Percentiles rank a stretch among this genome's conserved stretches.
Evolutionary conservation across 2,113 vertebrate species (phyloP).

Genomic region (Alethe castanea): DNA sequence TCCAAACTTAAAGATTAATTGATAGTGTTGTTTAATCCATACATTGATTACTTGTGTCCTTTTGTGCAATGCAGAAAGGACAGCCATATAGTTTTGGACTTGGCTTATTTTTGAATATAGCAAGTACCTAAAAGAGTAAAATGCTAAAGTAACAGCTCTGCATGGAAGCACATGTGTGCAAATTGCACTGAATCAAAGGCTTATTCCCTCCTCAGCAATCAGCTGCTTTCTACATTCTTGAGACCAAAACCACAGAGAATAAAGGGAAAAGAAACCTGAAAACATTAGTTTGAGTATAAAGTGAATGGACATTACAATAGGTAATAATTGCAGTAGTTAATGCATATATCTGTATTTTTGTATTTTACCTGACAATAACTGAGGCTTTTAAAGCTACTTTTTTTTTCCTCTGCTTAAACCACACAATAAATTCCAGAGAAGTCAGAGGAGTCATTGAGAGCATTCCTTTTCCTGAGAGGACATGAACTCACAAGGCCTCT

Average conservation of each 20-base stretch:
- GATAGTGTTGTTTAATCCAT: not conserved
- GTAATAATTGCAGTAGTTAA: not conserved
- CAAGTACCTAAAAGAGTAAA: not conserved
- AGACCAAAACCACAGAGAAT: not conserved
- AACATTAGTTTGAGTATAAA: not conserved
- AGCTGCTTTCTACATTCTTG: not conserved
- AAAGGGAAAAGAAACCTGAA: not conserved
- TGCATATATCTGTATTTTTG: not conserved
- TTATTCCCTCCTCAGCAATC: not conserved
- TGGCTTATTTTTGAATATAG: not conserved
- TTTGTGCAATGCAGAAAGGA: not conserved
- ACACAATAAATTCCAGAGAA: not conserved
- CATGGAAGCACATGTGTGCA: not conserved
- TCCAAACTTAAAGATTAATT: not conserved
- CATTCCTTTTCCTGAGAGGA: not conserved
- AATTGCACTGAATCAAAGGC: not conserved
- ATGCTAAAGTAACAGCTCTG: not conserved
- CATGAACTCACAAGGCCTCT: not conserved
- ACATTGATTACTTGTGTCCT: not conserved
- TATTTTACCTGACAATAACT: not conserved
- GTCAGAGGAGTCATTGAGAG: not conserved
- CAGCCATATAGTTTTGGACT: not conserved
- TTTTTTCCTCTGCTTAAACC: not conserved
- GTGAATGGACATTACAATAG: not conserved
- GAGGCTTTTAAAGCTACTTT: not conserved